Conservation (phyloP, 2,113 vertebrate genomes). For the Diadophis punctatus region DNA sequence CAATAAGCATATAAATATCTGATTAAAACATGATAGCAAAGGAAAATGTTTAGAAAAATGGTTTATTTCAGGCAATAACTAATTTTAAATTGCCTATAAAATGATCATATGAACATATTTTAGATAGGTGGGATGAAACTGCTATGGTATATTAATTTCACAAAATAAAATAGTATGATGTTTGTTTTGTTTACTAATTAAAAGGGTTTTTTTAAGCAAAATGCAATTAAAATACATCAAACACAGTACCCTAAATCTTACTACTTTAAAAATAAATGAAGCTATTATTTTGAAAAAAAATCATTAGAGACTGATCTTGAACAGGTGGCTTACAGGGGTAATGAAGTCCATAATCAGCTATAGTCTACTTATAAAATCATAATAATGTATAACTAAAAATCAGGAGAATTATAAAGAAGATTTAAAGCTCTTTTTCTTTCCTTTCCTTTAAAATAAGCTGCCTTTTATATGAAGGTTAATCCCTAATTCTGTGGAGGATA, state of each 20-base stretch:
- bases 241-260: slow-evolving; percentile 2
- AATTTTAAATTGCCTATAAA: slow-evolving; percentile 20
- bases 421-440: slow-evolving; percentile 22
- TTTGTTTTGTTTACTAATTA: background rate
- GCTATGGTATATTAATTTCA: background rate
- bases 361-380: slow-evolving; percentile 45
- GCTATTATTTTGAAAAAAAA: slow-evolving; percentile 30
- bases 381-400: slow-evolving; percentile 17
- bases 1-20: background rate
- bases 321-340: slow-evolving; percentile 25
- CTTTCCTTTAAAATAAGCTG: slow-evolving; percentile 39
- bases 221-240: background rate
- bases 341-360: slow-evolving; percentile 18
- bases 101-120: slow-evolving; percentile 33
- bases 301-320: slow-evolving; percentile 35
- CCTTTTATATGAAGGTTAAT: slow-evolving; percentile 57
- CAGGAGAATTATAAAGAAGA: background rate
- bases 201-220: background rate
- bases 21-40: background rate
- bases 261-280: slow-evolving; percentile 35
- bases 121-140: background rate
- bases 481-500: slow-evolving; percentile 52
- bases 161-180: slow-evolving; percentile 11
- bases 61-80: slow-evolving; percentile 41
- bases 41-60: background rate